phyloP scores from a whole-genome alignment of 2,888 invertebrate species.

The Syrphus vitripennis region DNA sequence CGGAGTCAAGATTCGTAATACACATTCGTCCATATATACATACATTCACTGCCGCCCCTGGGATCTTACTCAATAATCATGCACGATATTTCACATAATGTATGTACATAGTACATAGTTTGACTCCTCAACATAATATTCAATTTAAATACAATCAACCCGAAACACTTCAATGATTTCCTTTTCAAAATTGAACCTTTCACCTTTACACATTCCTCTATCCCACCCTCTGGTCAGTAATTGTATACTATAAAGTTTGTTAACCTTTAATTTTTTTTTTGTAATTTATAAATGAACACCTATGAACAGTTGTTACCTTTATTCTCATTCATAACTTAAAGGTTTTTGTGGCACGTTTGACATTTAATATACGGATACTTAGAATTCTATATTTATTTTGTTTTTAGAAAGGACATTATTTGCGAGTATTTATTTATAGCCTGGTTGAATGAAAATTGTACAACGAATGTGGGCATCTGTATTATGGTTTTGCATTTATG shows the following conservation, averaged over 20 bases:
- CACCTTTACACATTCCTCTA: background rate
- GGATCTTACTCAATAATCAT: too few species aligned
- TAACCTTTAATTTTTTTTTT: constrained; percentile 25
- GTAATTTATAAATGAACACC: background rate
- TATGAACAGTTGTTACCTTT: background rate
- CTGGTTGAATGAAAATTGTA: too few species aligned
- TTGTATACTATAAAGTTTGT: constrained; percentile 1
- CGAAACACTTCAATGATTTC: background rate
- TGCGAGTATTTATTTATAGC: background rate
- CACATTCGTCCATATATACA: too few species aligned
- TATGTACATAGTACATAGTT: too few species aligned
- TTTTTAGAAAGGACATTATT: background rate
- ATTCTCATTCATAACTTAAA: background rate
- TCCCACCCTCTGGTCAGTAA: background rate
- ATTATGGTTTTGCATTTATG: too few species aligned
- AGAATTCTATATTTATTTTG: background rate
- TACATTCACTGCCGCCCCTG: too few species aligned
- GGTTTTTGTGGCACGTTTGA: background rate
- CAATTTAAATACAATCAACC: background rate
- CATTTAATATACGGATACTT: background rate
- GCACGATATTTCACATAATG: too few species aligned
- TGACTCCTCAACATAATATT: background rate
- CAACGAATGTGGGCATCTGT: too few species aligned
- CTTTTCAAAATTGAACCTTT: background rate
- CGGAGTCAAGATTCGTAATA: too few species aligned